phyloP scores from a whole-genome alignment of 2,888 invertebrate species.

The Latheticus oryzae region DNA sequence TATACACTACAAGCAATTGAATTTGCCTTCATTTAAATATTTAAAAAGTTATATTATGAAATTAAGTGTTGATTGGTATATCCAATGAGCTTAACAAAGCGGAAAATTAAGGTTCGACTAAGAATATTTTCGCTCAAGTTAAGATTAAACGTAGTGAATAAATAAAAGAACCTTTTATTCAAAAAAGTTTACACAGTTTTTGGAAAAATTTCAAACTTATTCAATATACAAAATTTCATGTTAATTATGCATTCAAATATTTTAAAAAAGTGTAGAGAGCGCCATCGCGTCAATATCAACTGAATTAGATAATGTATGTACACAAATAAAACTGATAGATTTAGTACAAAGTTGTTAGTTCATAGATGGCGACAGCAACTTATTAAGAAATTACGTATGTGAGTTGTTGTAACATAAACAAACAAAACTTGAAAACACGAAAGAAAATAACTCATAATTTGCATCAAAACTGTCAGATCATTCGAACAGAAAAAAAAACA shows the following conservation, averaged over 20 bases:
- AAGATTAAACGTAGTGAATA: too few relatives aligned
- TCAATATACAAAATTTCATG: too few relatives aligned
- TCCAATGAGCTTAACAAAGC: conserved; percentile 16
- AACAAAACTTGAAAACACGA: too few relatives aligned
- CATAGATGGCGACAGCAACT: conserved; percentile 32
- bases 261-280: conserved; percentile 22
- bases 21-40: conserved; percentile 17
- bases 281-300: conserved; percentile 31
- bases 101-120: conserved; percentile 14
- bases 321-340: conserved; percentile 36
- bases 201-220: too few relatives aligned
- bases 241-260: background rate
- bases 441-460: too few relatives aligned
- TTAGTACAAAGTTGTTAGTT: conserved; percentile 5
- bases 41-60: conserved; percentile 12
- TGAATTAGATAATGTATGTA: conserved; percentile 31
- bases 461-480: too few relatives aligned
- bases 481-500: too few relatives aligned
- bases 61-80: conserved; percentile 10
- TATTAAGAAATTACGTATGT: too few relatives aligned
- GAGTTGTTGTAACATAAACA: too few relatives aligned
- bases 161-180: too few relatives aligned
- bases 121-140: background rate
- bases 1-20: conserved; percentile 7
- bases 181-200: too few relatives aligned